Evolutionary conservation across 2,797 vertebrate genomes (phyloP).

Genomic region (Taenioides sp.): DNA sequence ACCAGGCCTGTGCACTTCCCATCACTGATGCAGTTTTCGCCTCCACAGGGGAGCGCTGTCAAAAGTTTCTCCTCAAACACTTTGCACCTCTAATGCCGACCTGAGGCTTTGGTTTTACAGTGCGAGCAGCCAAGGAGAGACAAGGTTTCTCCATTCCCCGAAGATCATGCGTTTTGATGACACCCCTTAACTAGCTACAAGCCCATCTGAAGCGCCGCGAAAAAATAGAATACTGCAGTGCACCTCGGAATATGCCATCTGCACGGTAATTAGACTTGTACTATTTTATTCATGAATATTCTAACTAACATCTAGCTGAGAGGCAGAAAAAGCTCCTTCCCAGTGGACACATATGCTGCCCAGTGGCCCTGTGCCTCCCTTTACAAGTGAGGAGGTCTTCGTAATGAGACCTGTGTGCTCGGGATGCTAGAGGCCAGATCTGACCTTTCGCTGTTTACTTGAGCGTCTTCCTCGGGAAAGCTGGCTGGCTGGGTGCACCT

Average conservation of each 20-base stretch:
- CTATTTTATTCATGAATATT: conserved; percentile 19
- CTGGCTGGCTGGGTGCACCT: conserved; percentile 38
- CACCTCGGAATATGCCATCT: not conserved
- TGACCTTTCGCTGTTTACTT: conserved; percentile 61
- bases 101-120: conserved; percentile 44
- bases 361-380: conserved; percentile 23
- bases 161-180: conserved; percentile 39
- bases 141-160: conserved; percentile 54
- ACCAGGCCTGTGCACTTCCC: conserved; percentile 19
- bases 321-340: conserved; percentile 15
- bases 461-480: conserved; percentile 40
- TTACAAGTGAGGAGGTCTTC: conserved; percentile 31
- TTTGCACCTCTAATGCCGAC: conserved; percentile 54
- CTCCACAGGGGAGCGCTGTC: conserved; percentile 33
- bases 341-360: conserved; percentile 26
- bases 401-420: conserved; percentile 41
- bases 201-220: conserved; percentile 35
- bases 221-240: conserved; percentile 16
- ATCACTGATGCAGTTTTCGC: conserved; percentile 29
- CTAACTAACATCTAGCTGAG: conserved; percentile 10
- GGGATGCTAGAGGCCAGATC: conserved; percentile 46
- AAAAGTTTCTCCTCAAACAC: conserved; percentile 48
- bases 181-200: conserved; percentile 31
- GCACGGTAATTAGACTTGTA: not conserved
- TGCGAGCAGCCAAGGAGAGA: conserved; percentile 56